These are phyloP conservation scores for Hycleus phaleratus DNA, from an alignment of 1,140 invertebrate genomes.

Conservation along the genomic window DNA sequence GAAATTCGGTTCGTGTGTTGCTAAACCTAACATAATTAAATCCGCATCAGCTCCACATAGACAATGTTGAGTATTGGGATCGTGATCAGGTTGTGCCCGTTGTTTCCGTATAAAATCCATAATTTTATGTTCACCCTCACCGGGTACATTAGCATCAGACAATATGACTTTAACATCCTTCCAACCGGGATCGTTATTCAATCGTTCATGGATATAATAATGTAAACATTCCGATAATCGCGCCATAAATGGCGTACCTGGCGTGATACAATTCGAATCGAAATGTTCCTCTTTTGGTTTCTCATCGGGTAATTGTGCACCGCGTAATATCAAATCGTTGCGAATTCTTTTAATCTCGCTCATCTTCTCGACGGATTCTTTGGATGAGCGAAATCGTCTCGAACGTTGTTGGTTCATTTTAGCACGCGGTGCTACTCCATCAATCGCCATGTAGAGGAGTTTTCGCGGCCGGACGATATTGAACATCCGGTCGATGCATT, in stretches of 20 bases:
- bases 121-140: constrained; percentile 98
- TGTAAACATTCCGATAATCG: constrained; percentile 87
- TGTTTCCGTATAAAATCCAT: constrained; percentile 98
- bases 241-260: constrained; percentile 98
- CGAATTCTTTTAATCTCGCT: constrained; percentile 75
- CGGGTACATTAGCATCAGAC: constrained; percentile 97
- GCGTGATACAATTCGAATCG: constrained; percentile 98
- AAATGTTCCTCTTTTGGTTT: constrained; percentile 91
- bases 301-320: constrained; percentile 75
- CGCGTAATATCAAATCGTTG: constrained; percentile 66
- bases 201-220: constrained; percentile 91
- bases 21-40: constrained; percentile 96
- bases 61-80: constrained; percentile 96
- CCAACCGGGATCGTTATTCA: constrained; percentile 96
- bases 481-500: constrained; percentile 96
- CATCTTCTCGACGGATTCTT: constrained; percentile 88
- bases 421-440: constrained; percentile 95
- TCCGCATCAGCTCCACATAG: constrained; percentile 98
- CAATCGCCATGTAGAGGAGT: constrained; percentile 98
- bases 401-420: constrained; percentile 99
- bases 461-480: constrained; percentile 91
- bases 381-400: constrained; percentile 90
- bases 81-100: constrained; percentile 89
- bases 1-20: constrained; percentile 98
- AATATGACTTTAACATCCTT: constrained; percentile 90